Evolutionary conservation across 1,140 invertebrate species (phyloP).

Genomic region (Octopus bimaculoides): DNA sequence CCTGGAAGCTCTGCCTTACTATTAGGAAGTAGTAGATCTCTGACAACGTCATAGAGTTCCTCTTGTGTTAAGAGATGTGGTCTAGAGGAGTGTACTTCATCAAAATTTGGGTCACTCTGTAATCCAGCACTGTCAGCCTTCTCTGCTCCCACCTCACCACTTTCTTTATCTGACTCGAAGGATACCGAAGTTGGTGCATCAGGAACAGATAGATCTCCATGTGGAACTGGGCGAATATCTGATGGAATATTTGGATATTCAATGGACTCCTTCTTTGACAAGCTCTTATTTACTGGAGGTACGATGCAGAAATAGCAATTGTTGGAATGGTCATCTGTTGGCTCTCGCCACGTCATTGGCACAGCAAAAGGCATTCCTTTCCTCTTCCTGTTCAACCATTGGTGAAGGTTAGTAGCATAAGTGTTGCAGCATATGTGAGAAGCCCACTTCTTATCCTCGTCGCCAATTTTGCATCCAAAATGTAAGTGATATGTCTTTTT

Average conservation of each 20-base stretch:
- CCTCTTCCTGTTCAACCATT: conserved; percentile 1
- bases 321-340: not conserved
- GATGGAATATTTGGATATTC: conserved; percentile 5
- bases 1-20: not conserved
- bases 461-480: conserved; percentile 1
- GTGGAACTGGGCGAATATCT: not conserved
- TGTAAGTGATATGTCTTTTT: not conserved
- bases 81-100: not conserved
- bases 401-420: not conserved
- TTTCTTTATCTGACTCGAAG: conserved; percentile 1
- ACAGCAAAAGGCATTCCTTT: not conserved
- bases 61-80: not conserved
- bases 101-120: not conserved
- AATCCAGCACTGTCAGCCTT: not conserved
- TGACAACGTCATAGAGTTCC: not conserved
- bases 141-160: not conserved
- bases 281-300: not conserved
- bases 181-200: not conserved
- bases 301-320: not conserved
- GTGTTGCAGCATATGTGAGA: not conserved
- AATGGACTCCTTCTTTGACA: not conserved
- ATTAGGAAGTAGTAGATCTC: not conserved
- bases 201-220: conserved; percentile 1
- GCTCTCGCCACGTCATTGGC: not conserved
- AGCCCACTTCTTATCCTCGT: not conserved